phyloP scores from a whole-genome alignment of 2,888 invertebrate genomes.

The Drosophila birchii region DNA sequence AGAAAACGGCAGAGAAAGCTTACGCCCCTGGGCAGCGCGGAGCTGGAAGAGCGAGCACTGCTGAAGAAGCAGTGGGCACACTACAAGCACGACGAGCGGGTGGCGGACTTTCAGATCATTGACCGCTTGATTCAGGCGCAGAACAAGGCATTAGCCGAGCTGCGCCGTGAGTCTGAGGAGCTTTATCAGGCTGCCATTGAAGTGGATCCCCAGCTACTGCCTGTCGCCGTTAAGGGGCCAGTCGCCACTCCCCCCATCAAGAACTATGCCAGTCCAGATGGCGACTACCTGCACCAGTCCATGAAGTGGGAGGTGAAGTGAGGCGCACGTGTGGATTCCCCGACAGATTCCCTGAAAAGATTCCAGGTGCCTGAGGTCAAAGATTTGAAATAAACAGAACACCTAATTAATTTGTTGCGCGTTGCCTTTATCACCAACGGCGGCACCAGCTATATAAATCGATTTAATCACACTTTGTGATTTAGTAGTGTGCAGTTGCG shows the following conservation, averaged over 20 bases:
- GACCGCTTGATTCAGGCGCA: constrained; percentile 90
- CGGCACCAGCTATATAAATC: neutral
- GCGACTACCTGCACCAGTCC: constrained; percentile 93
- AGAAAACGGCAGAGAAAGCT: constrained; percentile 86
- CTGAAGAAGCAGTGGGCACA: constrained; percentile 91
- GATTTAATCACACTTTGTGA: neutral
- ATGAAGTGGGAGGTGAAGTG: constrained; percentile 88
- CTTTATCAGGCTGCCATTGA: constrained; percentile 94
- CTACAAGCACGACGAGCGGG: constrained; percentile 88
- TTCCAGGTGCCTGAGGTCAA: constrained; percentile 20
- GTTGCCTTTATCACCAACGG: neutral
- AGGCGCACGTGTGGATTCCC: neutral
- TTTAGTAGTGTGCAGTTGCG: neutral
- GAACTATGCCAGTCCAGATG: constrained; percentile 93
- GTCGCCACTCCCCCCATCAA: constrained; percentile 93
- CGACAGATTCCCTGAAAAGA: neutral
- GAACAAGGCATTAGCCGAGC: constrained; percentile 91
- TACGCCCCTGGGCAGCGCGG: constrained; percentile 86
- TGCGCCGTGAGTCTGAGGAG: constrained; percentile 92
- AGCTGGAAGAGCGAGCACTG: constrained; percentile 87
- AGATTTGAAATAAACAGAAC: constrained; percentile 43
- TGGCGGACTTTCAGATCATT: constrained; percentile 88
- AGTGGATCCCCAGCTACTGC: constrained; percentile 90
- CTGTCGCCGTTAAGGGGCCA: constrained; percentile 90
- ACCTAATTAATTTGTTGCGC: constrained; percentile 16